These are phyloP conservation scores for Dissostichus mawsoni DNA, from an alignment of 2,113 vertebrate genomes.

Conservation along the genomic window DNA sequence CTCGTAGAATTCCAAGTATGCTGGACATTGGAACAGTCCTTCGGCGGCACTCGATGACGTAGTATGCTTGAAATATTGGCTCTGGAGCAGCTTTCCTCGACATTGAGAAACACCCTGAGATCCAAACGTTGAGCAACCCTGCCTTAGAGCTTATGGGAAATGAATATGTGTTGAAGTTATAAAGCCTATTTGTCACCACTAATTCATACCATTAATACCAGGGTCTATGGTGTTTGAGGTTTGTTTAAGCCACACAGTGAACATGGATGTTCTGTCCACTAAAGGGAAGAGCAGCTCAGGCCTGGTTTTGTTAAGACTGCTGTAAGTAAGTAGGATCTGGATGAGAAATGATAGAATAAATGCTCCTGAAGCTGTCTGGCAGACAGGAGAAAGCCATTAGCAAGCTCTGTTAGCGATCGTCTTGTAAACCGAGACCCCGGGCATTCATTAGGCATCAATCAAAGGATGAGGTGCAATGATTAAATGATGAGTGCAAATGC, in stretches of 20 bases:
- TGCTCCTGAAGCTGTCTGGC: conserved; percentile 27
- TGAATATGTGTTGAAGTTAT: too few species aligned
- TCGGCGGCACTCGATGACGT: too few species aligned
- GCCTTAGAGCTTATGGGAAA: too few species aligned
- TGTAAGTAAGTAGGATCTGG: not conserved
- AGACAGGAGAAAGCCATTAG: conserved; percentile 85
- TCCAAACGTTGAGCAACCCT: too few species aligned
- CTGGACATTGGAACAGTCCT: too few species aligned
- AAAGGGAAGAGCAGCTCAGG: not conserved
- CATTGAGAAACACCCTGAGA: too few species aligned
- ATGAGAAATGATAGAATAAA: conserved; percentile 12
- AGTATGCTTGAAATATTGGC: too few species aligned
- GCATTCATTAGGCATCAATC: conserved; percentile 90
- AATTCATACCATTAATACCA: too few species aligned
- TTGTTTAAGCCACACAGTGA: not conserved
- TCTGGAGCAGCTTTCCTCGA: too few species aligned
- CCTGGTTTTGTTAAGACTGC: not conserved
- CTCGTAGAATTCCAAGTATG: too few species aligned
- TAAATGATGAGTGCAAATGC: conserved; percentile 86
- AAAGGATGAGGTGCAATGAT: conserved; percentile 88
- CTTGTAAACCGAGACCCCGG: conserved; percentile 89
- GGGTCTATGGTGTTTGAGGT: too few species aligned
- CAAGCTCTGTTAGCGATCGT: conserved; percentile 90
- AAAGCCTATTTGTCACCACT: too few species aligned
- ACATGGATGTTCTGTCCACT: not conserved